phyloP scores from a whole-genome alignment of 2,113 vertebrate species.

The Platycercus adscitus region DNA sequence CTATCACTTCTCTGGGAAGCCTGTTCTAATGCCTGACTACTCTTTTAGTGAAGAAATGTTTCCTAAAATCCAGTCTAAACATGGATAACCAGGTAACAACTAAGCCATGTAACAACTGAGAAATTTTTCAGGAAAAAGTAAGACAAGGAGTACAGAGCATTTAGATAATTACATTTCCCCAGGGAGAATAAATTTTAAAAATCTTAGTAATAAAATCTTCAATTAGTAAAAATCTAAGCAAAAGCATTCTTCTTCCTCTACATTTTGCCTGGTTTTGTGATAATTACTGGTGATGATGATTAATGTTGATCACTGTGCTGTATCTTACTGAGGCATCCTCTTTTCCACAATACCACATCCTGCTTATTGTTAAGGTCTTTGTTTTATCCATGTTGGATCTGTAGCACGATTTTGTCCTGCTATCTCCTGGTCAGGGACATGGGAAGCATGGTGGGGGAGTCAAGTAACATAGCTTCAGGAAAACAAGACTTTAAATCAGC shows the following conservation, averaged over 20 bases:
- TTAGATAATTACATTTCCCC: not conserved
- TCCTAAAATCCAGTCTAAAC: not conserved
- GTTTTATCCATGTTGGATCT: not conserved
- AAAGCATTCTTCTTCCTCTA: not conserved
- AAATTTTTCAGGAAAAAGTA: not conserved
- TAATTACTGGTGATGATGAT: not conserved
- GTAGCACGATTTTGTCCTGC: not conserved
- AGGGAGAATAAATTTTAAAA: not conserved
- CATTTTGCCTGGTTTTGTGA: not conserved
- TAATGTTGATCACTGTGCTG: not conserved
- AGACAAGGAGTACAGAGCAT: not conserved
- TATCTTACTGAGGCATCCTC: not conserved
- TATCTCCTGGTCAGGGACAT: not conserved
- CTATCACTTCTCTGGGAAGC: not conserved
- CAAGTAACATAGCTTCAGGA: not conserved
- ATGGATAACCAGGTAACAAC: not conserved
- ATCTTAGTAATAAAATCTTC: not conserved
- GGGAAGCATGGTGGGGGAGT: not conserved
- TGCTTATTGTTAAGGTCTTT: not conserved
- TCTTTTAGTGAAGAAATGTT: not conserved
- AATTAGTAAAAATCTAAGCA: not conserved
- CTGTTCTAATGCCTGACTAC: not conserved
- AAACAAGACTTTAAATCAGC: not conserved
- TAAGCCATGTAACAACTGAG: not conserved
- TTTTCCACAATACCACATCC: not conserved